A percentile compares a stretch with the other conserved stretches of the same genome.
phyloP scores from a whole-genome alignment of 2,888 invertebrate genomes.

The Carabus problematicus region DNA sequence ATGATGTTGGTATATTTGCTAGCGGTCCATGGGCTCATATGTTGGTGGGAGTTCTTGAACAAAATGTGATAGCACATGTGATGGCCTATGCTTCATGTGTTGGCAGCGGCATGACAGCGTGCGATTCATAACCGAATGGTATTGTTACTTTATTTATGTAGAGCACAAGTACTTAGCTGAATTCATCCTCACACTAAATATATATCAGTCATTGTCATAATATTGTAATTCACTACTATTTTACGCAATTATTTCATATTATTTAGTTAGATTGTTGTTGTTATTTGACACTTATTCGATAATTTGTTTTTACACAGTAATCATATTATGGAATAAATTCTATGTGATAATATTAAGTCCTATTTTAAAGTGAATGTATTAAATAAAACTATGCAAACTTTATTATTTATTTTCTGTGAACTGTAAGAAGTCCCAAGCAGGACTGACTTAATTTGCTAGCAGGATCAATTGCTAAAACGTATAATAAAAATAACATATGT shows the following conservation, averaged over 20 bases:
- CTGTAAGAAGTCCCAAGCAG: no score
- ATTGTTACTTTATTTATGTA: neutral
- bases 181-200: neutral
- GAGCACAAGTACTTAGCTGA: no score
- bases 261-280: neutral
- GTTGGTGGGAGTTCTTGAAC: constrained; percentile 80
- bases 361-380: no score
- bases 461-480: no score
- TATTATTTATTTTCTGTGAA: no score
- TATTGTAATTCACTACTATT: neutral
- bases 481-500: no score
- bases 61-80: constrained; percentile 79
- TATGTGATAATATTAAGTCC: no score
- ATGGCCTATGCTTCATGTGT: constrained; percentile 78
- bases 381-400: no score
- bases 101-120: constrained; percentile 62
- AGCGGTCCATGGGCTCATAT: constrained; percentile 81
- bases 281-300: neutral
- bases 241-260: neutral
- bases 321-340: neutral
- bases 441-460: no score
- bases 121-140: constrained; percentile 43
- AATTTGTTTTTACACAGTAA: neutral
- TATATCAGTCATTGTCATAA: neutral
- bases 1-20: constrained; percentile 82